These are phyloP conservation scores for Hoplodrina ambigua DNA, from an alignment of 2,888 invertebrate genomes.

Conservation along the genomic window DNA sequence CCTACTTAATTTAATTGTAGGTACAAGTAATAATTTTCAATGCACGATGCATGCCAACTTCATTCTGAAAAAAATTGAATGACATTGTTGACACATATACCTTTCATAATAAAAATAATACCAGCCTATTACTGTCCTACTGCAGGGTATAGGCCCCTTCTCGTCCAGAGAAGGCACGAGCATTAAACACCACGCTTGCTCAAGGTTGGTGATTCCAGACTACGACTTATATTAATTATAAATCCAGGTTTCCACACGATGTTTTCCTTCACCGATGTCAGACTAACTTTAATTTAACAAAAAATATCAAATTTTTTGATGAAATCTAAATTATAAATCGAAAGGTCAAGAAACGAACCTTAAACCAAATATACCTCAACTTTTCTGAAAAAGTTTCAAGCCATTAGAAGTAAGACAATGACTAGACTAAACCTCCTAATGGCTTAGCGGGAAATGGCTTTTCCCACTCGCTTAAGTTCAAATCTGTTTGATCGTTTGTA, in stretches of 20 bases:
- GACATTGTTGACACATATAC: too few relatives aligned
- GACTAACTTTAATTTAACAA: too few relatives aligned
- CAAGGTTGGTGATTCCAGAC: too few relatives aligned
- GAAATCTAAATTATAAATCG: background rate
- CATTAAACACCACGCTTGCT: too few relatives aligned
- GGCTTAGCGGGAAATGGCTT: slow-evolving; percentile 55
- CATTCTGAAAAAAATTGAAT: background rate
- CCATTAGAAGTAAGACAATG: slow-evolving; percentile 46
- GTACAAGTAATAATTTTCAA: background rate
- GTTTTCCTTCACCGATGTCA: too few relatives aligned
- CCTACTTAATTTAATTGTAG: background rate
- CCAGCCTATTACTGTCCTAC: too few relatives aligned
- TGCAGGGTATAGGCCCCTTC: too few relatives aligned
- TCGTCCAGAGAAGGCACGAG: too few relatives aligned
- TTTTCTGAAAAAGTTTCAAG: slow-evolving; percentile 25
- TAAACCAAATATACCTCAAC: slow-evolving; percentile 8
- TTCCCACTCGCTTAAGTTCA: slow-evolving; percentile 50
- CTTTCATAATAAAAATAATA: too few relatives aligned
- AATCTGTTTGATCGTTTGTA: slow-evolving; percentile 58
- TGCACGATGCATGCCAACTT: background rate
- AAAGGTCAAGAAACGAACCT: slow-evolving; percentile 31
- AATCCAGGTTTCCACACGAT: too few relatives aligned
- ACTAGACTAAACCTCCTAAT: slow-evolving; percentile 52
- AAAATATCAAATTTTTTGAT: too few relatives aligned
- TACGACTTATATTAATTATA: too few relatives aligned